Evolutionary conservation across 2,113 vertebrate species (phyloP).

Genomic region (Rhizomys pruinosus): DNA sequence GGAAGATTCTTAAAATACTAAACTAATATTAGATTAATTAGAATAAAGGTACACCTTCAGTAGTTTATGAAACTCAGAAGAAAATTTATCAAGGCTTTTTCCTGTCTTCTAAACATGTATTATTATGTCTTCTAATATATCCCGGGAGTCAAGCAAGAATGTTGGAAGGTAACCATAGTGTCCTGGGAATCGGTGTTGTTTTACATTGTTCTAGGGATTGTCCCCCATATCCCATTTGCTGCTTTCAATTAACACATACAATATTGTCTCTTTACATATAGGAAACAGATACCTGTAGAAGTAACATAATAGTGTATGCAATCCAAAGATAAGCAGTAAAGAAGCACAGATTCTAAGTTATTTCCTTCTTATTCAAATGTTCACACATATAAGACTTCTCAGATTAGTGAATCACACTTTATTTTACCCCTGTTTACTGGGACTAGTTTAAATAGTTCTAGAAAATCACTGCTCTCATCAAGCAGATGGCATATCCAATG

Average conservation of each 20-base stretch:
- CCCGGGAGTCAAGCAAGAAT: background rate
- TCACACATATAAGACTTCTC: background rate
- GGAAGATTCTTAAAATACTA: background rate
- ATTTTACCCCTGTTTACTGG: background rate
- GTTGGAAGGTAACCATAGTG: background rate
- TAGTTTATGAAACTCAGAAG: background rate
- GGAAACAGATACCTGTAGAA: background rate
- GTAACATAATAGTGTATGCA: background rate
- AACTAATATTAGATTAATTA: background rate
- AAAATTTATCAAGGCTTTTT: background rate
- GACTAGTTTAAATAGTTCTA: slow-evolving; percentile 11
- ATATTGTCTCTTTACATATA: background rate
- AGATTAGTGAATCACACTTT: background rate
- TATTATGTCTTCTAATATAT: background rate
- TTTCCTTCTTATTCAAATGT: background rate
- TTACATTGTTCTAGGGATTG: background rate
- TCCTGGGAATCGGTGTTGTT: background rate
- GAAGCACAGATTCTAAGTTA: background rate
- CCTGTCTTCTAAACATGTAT: background rate
- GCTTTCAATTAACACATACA: background rate
- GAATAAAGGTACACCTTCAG: background rate
- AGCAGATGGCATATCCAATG: background rate
- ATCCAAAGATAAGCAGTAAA: background rate
- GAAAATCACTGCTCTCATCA: background rate
- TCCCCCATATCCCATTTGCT: background rate